These are phyloP conservation scores for Meandrina meandrites DNA, from an alignment of 92 coral and sea anemone species.

Conservation along the genomic window DNA sequence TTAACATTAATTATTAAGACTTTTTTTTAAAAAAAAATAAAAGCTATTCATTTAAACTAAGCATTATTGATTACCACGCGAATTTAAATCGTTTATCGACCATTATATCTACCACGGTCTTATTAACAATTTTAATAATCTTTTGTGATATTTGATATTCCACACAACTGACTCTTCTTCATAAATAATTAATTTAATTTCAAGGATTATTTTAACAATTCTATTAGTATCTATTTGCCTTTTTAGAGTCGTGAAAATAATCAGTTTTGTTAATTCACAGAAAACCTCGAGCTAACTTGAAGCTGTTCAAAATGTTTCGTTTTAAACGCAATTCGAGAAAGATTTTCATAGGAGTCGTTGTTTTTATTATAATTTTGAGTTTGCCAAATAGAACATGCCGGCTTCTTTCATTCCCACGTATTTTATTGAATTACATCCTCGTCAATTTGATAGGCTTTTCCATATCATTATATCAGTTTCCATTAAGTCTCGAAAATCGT, in stretches of 20 bases:
- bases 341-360: not conserved
- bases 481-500: conserved; percentile 1
- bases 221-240: not conserved
- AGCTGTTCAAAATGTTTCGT: not conserved
- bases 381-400: not conserved
- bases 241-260: not conserved
- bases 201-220: not conserved
- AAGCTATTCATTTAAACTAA: not conserved
- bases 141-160: not conserved
- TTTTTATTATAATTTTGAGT: not conserved
- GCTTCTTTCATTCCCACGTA: not conserved
- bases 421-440: not conserved
- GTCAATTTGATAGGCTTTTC: conserved; percentile 3
- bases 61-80: not conserved
- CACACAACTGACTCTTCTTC: not conserved
- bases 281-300: not conserved
- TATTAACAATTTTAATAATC: not conserved
- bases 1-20: too few species aligned
- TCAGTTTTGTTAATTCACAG: not conserved
- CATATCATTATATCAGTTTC: not conserved
- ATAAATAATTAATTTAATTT: not conserved
- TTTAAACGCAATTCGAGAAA: too few species aligned
- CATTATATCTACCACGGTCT: not conserved
- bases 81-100: not conserved
- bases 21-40: not conserved